Conservation (phyloP, 2,797 vertebrate genomes). For the Enteromius unitaeniatus region DNA sequence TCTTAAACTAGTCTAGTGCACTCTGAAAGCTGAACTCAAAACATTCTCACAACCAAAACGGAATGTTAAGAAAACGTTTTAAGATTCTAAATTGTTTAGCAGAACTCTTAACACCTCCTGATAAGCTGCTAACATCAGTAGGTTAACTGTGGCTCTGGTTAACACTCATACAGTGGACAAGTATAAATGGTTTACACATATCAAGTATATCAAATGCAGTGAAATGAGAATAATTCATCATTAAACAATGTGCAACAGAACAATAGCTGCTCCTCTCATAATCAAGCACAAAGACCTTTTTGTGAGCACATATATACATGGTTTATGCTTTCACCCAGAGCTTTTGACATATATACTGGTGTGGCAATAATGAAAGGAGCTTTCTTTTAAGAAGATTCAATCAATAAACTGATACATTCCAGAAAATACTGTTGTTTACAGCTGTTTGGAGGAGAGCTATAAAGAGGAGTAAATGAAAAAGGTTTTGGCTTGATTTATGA, state of each 20-base stretch:
- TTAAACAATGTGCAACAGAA: background rate
- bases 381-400: slow-evolving; percentile 52
- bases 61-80: background rate
- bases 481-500: slow-evolving; percentile 54
- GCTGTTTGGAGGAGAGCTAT: slow-evolving; percentile 38
- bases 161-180: background rate
- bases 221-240: background rate
- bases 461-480: slow-evolving; percentile 53
- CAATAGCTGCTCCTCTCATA: background rate
- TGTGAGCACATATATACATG: slow-evolving; percentile 3
- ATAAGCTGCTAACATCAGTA: background rate
- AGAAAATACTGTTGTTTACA: slow-evolving; percentile 49
- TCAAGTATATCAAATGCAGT: background rate
- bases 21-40: too few species aligned
- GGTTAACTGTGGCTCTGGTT: background rate
- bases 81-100: background rate
- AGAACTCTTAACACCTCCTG: background rate
- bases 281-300: slow-evolving; percentile 5
- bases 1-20: background rate
- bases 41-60: background rate
- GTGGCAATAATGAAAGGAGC: slow-evolving; percentile 41
- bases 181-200: background rate
- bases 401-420: slow-evolving; percentile 45
- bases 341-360: slow-evolving; percentile 39
- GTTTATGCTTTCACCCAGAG: slow-evolving; percentile 13